These are phyloP conservation scores for Hyaena hyaena DNA, from an alignment of 2,113 vertebrate genomes.

Conservation along the genomic window DNA sequence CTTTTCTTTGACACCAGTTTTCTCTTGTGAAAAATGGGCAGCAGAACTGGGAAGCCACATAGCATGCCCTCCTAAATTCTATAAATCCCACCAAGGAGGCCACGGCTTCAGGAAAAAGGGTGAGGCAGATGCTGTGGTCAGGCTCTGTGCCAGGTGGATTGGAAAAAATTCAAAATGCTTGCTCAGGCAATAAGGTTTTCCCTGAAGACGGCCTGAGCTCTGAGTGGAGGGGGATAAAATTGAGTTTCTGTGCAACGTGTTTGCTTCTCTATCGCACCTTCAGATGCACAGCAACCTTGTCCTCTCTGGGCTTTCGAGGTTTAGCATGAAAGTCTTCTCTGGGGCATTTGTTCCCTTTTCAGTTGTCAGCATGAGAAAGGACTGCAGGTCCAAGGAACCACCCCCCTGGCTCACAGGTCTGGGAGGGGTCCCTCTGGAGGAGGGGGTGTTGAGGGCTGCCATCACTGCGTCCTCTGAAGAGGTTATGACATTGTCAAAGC, in stretches of 20 bases:
- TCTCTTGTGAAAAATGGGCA: constrained; percentile 29
- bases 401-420: rapidly evolving
- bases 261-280: background rate
- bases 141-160: constrained; percentile 29
- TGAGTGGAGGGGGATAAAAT: background rate
- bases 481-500: background rate
- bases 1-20: constrained; percentile 51
- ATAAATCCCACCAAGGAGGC: background rate
- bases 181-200: background rate
- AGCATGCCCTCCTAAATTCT: background rate
- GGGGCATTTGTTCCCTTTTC: background rate
- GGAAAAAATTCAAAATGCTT: background rate
- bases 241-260: rapidly evolving
- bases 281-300: background rate
- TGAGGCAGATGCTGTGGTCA: background rate
- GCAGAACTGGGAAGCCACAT: background rate
- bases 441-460: background rate
- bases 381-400: background rate
- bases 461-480: background rate
- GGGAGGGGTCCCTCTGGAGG: background rate
- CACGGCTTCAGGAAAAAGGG: background rate
- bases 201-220: background rate
- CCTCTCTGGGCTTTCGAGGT: background rate
- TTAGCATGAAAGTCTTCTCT: background rate
- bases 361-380: background rate